Base-by-base conservation (phyloP, 2,113 vertebrate species). In the Syngnathus floridae region DNA sequence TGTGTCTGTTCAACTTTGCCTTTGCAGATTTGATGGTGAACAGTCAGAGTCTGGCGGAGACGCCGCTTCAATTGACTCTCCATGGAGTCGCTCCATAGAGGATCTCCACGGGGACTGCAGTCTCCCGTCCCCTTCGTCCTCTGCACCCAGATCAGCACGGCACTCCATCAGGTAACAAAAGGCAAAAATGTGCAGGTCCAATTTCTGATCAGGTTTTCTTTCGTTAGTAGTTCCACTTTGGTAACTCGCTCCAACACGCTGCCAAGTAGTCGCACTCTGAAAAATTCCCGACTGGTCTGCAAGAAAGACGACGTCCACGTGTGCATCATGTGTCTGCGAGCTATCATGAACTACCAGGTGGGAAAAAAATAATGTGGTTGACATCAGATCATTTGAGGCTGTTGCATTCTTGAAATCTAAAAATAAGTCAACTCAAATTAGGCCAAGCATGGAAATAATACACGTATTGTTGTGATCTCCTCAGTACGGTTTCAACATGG, bases 271-370 rank as follows among this genome's bases (percentile, higher is more conserved):
- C 91, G 94, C 36, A 97, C 96, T 0, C 88, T 99, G 17, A 98
- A 98, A 68, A 97, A 98, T 62, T 99, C 96, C 21, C 84, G 96
- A 64, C 74, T 99, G 61, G 96, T 99, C 78, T 96, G 95, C 59
- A 98, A 97, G 72, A 99, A 99, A 73, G 97, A 98, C 1, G 97
- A 99, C 0, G 96, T 99, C 1, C 97, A 99, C 0, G 96, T 99
- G 40, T 99, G 97, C 82, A 89, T 99, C 89, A 98, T 99, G 97
- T 99, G 97, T 85, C 82, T 99, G 13, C 72, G 97, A 64, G 97
- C 97, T 83, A 94, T 99, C 66, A 99, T 99, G 97, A 99, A 99
- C 84, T 99, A 99, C 77, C 97, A 99, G 95, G 97, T 98, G 52
- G 58, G 9, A 60, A 2, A 22, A n/a, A 49, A 3, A 3, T 1